Evolutionary conservation across 2,113 vertebrate species (phyloP).

Genomic region (Lophochroa leadbeateri): DNA sequence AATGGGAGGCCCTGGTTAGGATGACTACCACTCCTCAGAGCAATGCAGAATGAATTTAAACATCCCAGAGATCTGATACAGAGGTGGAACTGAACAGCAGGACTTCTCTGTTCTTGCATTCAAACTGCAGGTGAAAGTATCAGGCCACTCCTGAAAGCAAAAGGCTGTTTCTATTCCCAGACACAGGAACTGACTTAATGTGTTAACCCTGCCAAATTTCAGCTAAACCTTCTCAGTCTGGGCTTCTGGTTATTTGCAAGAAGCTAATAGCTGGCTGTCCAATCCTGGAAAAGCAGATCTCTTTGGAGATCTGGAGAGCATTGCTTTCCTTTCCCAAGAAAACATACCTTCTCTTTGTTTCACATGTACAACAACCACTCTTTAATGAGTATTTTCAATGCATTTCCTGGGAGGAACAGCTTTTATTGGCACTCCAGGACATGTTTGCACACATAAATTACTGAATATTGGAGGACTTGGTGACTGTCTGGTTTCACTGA

Average conservation of each 20-base stretch:
- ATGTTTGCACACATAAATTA: neutral
- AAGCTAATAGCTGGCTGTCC: neutral
- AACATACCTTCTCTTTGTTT: neutral
- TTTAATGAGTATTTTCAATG: slow-evolving; percentile 1
- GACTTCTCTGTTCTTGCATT: neutral
- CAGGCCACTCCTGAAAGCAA: neutral
- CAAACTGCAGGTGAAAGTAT: neutral
- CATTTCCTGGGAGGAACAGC: neutral
- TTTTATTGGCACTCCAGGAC: neutral
- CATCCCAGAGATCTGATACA: neutral
- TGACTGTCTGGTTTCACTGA: neutral
- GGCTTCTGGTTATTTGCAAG: neutral
- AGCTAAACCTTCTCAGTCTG: neutral
- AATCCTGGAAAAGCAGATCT: neutral
- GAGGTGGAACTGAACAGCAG: neutral
- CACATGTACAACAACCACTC: neutral
- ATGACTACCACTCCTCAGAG: neutral
- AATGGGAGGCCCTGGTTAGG: neutral
- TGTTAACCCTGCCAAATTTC: slow-evolving; percentile 1
- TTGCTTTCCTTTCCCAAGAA: neutral
- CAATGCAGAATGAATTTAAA: neutral
- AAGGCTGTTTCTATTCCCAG: slow-evolving; percentile 2
- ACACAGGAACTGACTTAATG: neutral
- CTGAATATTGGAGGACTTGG: neutral
- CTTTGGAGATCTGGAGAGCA: neutral